A percentile compares a stretch with the other conserved stretches of the same genome.
phyloP scores from a whole-genome alignment of 2,888 invertebrate genomes.

The Taphrorychus bicolor region DNA sequence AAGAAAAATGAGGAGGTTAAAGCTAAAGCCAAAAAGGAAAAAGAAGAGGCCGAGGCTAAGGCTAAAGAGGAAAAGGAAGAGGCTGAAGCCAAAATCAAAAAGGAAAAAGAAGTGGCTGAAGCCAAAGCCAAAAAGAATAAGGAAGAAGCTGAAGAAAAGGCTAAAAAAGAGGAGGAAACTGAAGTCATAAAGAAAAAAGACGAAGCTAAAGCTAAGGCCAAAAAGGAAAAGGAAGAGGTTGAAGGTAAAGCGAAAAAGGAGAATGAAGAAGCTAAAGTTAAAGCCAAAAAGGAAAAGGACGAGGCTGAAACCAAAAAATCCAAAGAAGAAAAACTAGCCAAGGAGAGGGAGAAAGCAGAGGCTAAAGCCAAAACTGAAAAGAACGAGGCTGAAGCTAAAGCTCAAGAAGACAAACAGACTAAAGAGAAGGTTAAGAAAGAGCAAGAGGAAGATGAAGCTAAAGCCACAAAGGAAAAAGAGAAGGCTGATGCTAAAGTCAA shows the following conservation, averaged over 20 bases:
- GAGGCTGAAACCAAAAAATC: constrained; percentile 42
- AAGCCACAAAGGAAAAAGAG: constrained; percentile 32
- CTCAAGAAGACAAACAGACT: constrained; percentile 21
- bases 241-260: constrained; percentile 27
- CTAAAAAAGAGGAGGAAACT: constrained; percentile 27
- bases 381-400: constrained; percentile 30
- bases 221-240: constrained; percentile 40
- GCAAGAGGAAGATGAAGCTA: constrained; percentile 22
- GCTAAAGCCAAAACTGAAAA: constrained; percentile 32
- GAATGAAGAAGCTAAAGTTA: constrained; percentile 34
- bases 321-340: constrained; percentile 32
- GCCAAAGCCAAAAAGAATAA: constrained; percentile 9
- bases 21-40: constrained; percentile 38
- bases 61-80: constrained; percentile 33
- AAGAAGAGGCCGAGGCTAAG: constrained; percentile 23
- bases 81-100: constrained; percentile 22
- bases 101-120: constrained; percentile 21
- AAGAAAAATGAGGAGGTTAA: constrained; percentile 41
- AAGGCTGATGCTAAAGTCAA: constrained; percentile 34
- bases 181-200: constrained; percentile 41
- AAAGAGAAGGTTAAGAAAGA: constrained; percentile 34
- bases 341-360: constrained; percentile 40
- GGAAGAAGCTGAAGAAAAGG: constrained; percentile 42
- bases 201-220: constrained; percentile 39
- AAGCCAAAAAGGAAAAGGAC: constrained; percentile 40